Evolutionary conservation across 2,888 invertebrate genomes (phyloP).

Genomic region (Callosobruchus maculatus): DNA sequence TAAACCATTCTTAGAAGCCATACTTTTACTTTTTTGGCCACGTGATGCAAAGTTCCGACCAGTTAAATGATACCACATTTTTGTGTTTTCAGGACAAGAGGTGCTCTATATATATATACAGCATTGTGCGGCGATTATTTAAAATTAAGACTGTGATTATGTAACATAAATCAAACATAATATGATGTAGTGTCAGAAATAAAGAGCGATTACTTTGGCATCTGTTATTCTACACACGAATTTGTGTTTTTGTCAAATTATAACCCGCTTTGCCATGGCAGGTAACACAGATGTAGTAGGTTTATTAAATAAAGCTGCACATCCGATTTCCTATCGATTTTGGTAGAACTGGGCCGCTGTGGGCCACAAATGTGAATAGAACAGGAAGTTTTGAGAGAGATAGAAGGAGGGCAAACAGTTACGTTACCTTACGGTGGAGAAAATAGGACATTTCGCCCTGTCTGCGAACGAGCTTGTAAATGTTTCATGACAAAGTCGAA

Average conservation of each 20-base stretch:
- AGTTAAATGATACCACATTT: no score
- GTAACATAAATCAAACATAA: no score
- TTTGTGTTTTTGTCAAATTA: not conserved
- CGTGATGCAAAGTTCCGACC: no score
- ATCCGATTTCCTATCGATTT: not conserved
- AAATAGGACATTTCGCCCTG: not conserved
- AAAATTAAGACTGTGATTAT: no score
- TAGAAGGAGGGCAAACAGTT: not conserved
- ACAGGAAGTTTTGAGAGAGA: not conserved
- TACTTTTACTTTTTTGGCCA: no score
- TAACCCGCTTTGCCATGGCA: not conserved
- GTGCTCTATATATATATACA: no score
- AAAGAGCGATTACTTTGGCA: no score
- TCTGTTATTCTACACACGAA: not conserved
- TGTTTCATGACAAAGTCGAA: not conserved
- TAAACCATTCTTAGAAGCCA: no score
- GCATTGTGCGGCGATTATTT: no score
- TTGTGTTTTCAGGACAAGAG: no score
- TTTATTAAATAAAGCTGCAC: not conserved
- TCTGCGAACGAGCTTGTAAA: not conserved
- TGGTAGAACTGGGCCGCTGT: not conserved
- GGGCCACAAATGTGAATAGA: not conserved
- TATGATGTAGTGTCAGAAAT: no score
- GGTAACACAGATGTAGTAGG: not conserved
- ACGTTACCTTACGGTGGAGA: not conserved